Percentiles rank a stretch among this genome's conserved stretches.
These are phyloP conservation scores for Diplodus puntazzo DNA, from an alignment of 2,797 vertebrate species.

Conservation along the genomic window DNA sequence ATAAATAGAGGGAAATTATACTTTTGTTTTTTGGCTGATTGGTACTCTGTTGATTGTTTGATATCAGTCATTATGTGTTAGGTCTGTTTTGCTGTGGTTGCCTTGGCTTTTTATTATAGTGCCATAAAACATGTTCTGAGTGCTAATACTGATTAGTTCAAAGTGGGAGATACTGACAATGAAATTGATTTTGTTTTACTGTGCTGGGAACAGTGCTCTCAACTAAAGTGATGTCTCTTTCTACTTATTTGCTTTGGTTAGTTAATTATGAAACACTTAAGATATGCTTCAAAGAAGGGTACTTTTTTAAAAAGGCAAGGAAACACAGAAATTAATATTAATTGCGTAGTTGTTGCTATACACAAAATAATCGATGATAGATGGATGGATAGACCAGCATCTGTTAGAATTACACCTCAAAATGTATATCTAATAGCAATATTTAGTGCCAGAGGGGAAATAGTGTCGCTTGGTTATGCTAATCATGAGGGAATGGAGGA, in stretches of 20 bases:
- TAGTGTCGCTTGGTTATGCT: background rate
- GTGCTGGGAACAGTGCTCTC: constrained; percentile 24
- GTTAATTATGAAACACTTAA: constrained; percentile 53
- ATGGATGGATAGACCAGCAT: background rate
- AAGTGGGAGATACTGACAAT: constrained; percentile 41
- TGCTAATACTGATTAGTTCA: constrained; percentile 59
- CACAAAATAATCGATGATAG: background rate
- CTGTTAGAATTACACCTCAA: background rate
- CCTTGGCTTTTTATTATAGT: constrained; percentile 54
- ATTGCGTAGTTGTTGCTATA: background rate
- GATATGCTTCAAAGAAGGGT: constrained; percentile 18
- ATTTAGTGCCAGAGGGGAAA: background rate
- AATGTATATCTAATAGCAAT: background rate
- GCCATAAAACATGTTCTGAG: constrained; percentile 47
- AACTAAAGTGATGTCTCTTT: constrained; percentile 41
- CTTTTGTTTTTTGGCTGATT: constrained; percentile 62
- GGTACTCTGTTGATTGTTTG: constrained; percentile 55
- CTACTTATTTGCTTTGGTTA: constrained; percentile 42
- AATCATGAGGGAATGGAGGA: background rate
- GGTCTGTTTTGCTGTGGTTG: constrained; percentile 42
- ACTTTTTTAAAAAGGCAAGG: constrained; percentile 26
- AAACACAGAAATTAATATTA: constrained; percentile 24
- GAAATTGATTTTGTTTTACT: constrained; percentile 61
- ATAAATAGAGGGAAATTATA: constrained; percentile 59
- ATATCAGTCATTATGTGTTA: constrained; percentile 60